phyloP scores from a whole-genome alignment of 2,797 vertebrate genomes.

The Agapornis canus region DNA sequence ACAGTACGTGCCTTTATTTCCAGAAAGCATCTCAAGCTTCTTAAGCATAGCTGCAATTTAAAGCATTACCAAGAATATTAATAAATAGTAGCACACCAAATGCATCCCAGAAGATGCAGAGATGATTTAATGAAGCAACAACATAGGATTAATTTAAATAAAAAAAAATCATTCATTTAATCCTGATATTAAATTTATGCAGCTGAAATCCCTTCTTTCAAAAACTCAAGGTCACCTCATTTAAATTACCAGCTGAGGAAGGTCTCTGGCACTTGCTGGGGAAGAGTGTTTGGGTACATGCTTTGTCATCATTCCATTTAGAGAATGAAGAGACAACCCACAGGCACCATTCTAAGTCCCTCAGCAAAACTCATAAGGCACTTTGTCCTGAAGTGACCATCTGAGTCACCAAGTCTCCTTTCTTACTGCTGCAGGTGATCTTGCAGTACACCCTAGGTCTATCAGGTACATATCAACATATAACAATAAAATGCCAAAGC shows the following conservation, averaged over 20 bases:
- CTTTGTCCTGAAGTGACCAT: not conserved
- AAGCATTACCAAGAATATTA: not conserved
- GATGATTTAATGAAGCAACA: not conserved
- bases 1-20: not conserved
- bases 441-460: not conserved
- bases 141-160: not conserved
- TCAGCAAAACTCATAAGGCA: not conserved
- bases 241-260: not conserved
- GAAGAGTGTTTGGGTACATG: not conserved
- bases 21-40: not conserved
- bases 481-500: not conserved
- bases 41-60: not conserved
- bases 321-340: not conserved
- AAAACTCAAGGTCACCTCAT: not conserved
- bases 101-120: not conserved
- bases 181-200: not conserved
- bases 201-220: not conserved
- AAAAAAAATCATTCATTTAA: not conserved
- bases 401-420: not conserved
- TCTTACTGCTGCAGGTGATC: not conserved
- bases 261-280: not conserved
- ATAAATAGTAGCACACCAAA: not conserved
- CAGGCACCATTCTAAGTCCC: not conserved
- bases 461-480: not conserved
- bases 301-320: not conserved